A percentile compares a stretch with the other conserved stretches of the same genome.
Conservation (phyloP, 2,888 invertebrate genomes). For the Scelioninae gen. 2 region DNA sequence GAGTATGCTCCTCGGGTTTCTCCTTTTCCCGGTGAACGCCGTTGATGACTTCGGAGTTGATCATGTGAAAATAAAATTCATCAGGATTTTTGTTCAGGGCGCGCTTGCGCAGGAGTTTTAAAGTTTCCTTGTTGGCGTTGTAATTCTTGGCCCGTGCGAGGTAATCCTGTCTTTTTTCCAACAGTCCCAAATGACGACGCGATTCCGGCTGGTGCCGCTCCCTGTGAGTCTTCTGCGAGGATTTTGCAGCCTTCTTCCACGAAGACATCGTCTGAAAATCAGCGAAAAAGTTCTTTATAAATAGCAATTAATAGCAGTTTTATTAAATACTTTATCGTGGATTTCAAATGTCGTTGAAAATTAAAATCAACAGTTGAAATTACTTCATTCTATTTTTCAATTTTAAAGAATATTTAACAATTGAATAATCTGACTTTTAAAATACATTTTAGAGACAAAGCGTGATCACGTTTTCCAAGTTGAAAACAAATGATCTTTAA, state of each 20-base stretch:
- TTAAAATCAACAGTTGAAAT: too few relatives aligned
- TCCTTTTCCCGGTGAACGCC: slow-evolving; percentile 80
- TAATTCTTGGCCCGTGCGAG: slow-evolving; percentile 85
- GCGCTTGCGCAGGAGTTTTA: slow-evolving; percentile 88
- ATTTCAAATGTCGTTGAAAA: too few relatives aligned
- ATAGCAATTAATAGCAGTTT: too few relatives aligned
- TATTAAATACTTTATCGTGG: too few relatives aligned
- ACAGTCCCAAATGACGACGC: slow-evolving; percentile 85
- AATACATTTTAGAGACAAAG: too few relatives aligned
- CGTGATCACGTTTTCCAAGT: too few relatives aligned
- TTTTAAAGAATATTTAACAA: too few relatives aligned
- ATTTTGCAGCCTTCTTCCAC: slow-evolving; percentile 91
- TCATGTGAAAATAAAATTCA: slow-evolving; percentile 99
- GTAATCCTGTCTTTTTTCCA: slow-evolving; percentile 95
- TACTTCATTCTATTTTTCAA: too few relatives aligned
- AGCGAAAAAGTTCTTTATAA: slow-evolving; percentile 4
- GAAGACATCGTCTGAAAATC: slow-evolving; percentile 82
- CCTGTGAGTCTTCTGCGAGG: slow-evolving; percentile 88
- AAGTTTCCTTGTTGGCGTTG: slow-evolving; percentile 87
- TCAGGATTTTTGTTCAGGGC: slow-evolving; percentile 96
- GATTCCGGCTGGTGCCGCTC: slow-evolving; percentile 90
- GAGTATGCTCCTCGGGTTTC: slow-evolving; percentile 84
- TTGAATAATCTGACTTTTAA: too few relatives aligned
- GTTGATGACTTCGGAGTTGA: slow-evolving; percentile 85
- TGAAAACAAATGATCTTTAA: too few relatives aligned